Conservation (phyloP, 2,888 invertebrate genomes). For the Sialis fuliginosa region DNA sequence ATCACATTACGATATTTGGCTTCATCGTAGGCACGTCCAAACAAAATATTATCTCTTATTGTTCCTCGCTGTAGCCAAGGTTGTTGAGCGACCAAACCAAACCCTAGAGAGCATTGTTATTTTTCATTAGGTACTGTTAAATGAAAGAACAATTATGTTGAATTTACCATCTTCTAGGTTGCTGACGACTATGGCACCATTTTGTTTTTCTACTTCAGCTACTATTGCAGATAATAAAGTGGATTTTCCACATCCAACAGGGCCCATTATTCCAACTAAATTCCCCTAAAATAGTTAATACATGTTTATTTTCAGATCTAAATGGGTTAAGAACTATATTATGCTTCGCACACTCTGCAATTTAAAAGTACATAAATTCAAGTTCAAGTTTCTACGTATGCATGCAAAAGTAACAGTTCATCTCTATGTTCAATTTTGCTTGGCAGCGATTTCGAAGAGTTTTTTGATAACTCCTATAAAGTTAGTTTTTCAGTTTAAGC, state of each 20-base stretch:
- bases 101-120: constrained; percentile 30
- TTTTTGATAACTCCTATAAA: too few relatives aligned
- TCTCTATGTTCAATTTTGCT: too few relatives aligned
- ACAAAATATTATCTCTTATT: constrained; percentile 83
- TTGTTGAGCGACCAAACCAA: constrained; percentile 74
- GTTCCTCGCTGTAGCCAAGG: constrained; percentile 88
- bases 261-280: constrained; percentile 72
- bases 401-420: too few relatives aligned
- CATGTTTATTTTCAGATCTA: constrained; percentile 19
- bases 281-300: constrained; percentile 39
- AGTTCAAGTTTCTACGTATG: too few relatives aligned
- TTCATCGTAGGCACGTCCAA: constrained; percentile 70
- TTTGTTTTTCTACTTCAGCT: constrained; percentile 59
- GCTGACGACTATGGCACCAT: constrained; percentile 50
- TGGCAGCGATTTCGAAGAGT: too few relatives aligned
- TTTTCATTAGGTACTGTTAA: too few relatives aligned
- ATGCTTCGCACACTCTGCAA: too few relatives aligned
- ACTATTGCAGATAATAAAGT: constrained; percentile 69
- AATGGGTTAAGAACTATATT: constrained; percentile 1
- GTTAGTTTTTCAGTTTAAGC: too few relatives aligned
- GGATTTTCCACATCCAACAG: constrained; percentile 84
- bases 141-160: not conserved
- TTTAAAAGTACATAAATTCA: too few relatives aligned
- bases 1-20: constrained; percentile 62
- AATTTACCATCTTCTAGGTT: constrained; percentile 42